Evolutionary conservation across 2,888 invertebrate genomes (phyloP), one percentile per base, ranked within the genome.

Genomic region (Leptopterna dolabrata): DNA sequence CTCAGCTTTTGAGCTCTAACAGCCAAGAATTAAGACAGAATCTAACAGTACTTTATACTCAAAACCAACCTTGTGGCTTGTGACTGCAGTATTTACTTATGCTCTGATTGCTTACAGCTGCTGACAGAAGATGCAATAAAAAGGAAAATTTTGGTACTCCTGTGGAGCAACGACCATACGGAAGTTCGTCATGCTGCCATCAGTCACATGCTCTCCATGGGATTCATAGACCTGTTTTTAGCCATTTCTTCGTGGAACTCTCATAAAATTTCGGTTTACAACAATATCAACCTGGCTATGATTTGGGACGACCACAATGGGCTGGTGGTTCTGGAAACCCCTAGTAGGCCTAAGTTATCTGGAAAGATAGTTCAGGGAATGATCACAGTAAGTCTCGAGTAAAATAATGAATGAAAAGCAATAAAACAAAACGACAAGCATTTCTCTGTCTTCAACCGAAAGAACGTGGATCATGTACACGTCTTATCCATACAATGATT

Each of bases 331-430:
- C 19, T 47, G 19, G 51, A 36, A 13, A 4, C 19, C n/a, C 9
- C 81, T 30, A 13, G 36, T 1, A 45, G 51, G 29, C 19, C 29
- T 19, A 47, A 27, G n/a, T 36, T 81, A 16, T 30, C 81, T 13
- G 81, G 51, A 13, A 29, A 14, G 6, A 29, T 36, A 13, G 36
- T 81, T 13, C 51, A 55, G 0, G 81, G 81, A 51, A 30, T 51
- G 51, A 81, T 81, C 29, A 55, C 47, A n/a, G 81, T 55, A 81
- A 81, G 51, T 81, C 27, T 81, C 30, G 13, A 36, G 7, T 4
- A 36, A 36, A 36, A 36, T 2, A 36, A 7, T 36, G 36, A 36
- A 36, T 36, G 36, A 7, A 36, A 36, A 4, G 36, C 36, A 36
- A 4, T 2, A 7, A 36, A 36, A 4, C 36, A n/a, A n/a, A n/a